Percentiles rank a stretch among this genome's conserved stretches.
These are phyloP conservation scores for Panthera uncia DNA, from an alignment of 2,113 vertebrate genomes.

Conservation along the genomic window DNA sequence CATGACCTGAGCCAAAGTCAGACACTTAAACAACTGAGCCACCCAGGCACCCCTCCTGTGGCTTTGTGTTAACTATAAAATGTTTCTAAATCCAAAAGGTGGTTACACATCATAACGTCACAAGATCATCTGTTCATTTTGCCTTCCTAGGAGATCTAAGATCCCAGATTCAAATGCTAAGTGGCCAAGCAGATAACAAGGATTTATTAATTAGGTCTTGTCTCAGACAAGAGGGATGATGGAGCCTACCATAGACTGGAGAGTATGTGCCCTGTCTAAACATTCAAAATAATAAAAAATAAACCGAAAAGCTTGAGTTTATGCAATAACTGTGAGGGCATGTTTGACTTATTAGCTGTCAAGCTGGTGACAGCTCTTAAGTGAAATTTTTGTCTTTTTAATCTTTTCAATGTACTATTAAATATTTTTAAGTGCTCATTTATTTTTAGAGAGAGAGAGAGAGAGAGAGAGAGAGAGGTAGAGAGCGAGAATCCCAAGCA, in stretches of 20 bases:
- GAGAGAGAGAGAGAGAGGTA: no score
- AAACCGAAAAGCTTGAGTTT: not conserved
- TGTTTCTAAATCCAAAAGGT: not conserved
- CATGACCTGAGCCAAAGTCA: no score
- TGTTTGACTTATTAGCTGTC: not conserved
- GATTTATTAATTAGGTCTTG: not conserved
- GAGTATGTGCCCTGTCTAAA: not conserved
- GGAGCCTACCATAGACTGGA: not conserved
- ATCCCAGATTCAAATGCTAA: not conserved
- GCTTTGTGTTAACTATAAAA: not conserved
- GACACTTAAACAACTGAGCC: no score
- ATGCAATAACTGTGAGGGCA: not conserved
- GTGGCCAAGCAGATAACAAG: not conserved
- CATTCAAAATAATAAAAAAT: not conserved
- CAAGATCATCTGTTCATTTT: constrained; percentile 24
- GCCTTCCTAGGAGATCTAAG: not conserved
- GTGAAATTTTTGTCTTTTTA: not conserved
- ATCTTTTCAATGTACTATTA: no score
- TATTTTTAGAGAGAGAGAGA: no score
- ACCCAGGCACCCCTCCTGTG: not conserved
- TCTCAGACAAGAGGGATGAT: not conserved
- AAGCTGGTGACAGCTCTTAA: not conserved
- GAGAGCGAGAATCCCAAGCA: no score
- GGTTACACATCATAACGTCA: not conserved
- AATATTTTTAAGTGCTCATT: no score